phyloP scores from a whole-genome alignment of 2,888 invertebrate genomes.

The Torymus texanus region DNA sequence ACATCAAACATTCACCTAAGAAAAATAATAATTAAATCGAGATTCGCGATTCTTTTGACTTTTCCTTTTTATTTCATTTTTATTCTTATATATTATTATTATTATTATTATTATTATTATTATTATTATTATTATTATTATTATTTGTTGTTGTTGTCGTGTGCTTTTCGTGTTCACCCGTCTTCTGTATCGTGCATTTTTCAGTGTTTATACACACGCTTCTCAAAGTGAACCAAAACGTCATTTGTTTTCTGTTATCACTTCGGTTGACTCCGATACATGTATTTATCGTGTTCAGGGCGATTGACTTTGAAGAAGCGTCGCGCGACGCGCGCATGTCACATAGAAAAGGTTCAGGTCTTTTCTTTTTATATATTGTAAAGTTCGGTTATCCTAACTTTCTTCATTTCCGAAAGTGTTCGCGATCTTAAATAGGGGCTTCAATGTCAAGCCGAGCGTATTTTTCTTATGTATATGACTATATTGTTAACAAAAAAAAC shows the following conservation, averaged over 20 bases:
- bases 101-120: background rate
- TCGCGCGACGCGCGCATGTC: background rate
- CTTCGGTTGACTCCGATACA: too few species aligned
- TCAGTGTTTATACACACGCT: background rate
- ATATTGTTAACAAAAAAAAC: slow-evolving; percentile 48
- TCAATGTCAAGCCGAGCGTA: slow-evolving; percentile 48
- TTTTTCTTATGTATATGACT: slow-evolving; percentile 52
- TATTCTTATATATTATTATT: background rate
- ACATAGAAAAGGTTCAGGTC: slow-evolving; percentile 13
- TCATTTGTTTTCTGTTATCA: background rate
- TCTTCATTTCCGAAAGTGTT: slow-evolving; percentile 29
- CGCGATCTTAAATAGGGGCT: slow-evolving; percentile 45
- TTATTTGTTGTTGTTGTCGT: slow-evolving; percentile 3
- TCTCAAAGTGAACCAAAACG: background rate
- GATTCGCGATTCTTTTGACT: slow-evolving; percentile 20
- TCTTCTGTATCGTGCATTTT: background rate
- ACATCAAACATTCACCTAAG: background rate
- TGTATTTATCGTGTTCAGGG: too few species aligned
- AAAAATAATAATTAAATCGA: slow-evolving; percentile 1
- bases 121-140: background rate
- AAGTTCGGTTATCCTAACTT: background rate
- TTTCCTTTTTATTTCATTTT: too few species aligned
- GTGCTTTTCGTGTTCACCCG: background rate
- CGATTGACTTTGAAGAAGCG: slow-evolving; percentile 11
- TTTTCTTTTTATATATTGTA: slow-evolving; percentile 24